These are phyloP conservation scores for Caradrina kadenii DNA, from an alignment of 2,888 invertebrate species.

Conservation along the genomic window DNA sequence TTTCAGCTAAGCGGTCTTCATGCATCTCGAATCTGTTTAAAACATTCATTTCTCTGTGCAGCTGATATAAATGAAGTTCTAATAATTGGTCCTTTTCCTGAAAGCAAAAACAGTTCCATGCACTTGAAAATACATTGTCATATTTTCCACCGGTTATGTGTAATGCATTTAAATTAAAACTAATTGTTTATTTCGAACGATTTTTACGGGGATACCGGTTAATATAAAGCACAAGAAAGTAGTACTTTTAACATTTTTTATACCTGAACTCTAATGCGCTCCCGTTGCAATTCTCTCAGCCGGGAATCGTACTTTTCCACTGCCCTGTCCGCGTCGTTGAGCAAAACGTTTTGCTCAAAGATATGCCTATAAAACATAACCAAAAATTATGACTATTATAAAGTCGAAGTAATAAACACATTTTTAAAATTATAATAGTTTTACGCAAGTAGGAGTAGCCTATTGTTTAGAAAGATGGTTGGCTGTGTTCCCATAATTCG, in stretches of 20 bases:
- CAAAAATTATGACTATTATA: background rate
- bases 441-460: background rate
- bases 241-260: background rate
- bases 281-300: constrained; percentile 89
- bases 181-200: no score
- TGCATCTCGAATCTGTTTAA: constrained; percentile 93
- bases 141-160: no score
- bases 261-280: constrained; percentile 91
- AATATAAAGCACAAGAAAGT: background rate
- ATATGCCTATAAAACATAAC: constrained; percentile 81
- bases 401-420: background rate
- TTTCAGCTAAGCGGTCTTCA: constrained; percentile 92
- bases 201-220: background rate
- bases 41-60: constrained; percentile 94
- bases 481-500: background rate
- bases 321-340: constrained; percentile 90
- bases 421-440: background rate
- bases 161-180: no score
- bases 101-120: constrained; percentile 54
- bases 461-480: background rate
- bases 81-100: constrained; percentile 89
- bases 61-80: constrained; percentile 91
- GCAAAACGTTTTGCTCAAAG: constrained; percentile 92
- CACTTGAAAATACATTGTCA: constrained; percentile 35
- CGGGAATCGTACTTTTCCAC: constrained; percentile 92